Evolutionary conservation across 2,797 vertebrate genomes (phyloP).

Genomic region (Pseudocheirus occidentalis): DNA sequence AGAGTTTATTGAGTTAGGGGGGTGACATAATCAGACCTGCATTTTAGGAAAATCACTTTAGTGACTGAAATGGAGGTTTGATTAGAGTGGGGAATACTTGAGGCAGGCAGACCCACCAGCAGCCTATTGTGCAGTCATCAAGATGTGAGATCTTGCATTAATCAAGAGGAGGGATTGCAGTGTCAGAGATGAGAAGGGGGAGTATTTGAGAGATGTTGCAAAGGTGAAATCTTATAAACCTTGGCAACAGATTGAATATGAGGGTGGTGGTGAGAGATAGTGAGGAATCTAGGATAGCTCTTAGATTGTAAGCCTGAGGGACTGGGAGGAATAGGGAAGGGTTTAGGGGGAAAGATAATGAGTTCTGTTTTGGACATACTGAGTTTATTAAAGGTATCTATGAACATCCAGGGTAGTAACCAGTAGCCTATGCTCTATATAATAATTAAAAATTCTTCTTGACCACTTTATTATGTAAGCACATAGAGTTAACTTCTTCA

Average conservation of each 20-base stretch:
- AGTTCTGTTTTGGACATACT: background rate
- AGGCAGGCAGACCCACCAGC: background rate
- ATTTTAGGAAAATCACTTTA: background rate
- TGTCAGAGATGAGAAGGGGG: background rate
- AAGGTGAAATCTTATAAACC: background rate
- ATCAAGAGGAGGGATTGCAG: background rate
- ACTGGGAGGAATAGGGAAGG: background rate
- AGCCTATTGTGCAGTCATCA: background rate
- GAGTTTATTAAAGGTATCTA: no score
- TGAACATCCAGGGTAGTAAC: background rate
- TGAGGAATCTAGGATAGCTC: background rate
- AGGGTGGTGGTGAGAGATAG: background rate
- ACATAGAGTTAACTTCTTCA: background rate
- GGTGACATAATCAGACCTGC: background rate
- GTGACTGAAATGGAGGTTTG: background rate
- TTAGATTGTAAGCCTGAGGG: background rate
- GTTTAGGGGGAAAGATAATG: background rate
- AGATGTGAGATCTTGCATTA: background rate
- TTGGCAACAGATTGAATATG: background rate
- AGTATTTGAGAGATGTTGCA: background rate
- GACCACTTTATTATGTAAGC: background rate
- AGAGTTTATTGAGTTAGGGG: background rate
- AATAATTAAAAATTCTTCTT: background rate
- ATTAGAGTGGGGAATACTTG: background rate
- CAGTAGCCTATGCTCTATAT: background rate